Evolutionary conservation across 2,797 vertebrate species (phyloP).

Genomic region (Peromyscus nudipes): DNA sequence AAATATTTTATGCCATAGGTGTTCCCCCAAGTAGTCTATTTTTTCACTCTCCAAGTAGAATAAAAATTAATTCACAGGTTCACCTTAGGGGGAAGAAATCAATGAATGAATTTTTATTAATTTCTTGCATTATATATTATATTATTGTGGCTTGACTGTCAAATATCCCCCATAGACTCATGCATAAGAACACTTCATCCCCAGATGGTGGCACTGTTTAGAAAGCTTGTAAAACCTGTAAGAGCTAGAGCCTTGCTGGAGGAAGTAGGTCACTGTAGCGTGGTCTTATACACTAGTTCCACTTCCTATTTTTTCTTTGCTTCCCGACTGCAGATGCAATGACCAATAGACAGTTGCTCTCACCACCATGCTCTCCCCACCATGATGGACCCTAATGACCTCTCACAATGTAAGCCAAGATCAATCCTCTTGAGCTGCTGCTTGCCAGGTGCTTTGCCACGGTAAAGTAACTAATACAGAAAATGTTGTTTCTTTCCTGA

Average conservation of each 20-base stretch:
- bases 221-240: neutral
- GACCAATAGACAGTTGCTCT: neutral
- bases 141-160: neutral
- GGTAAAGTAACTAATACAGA: neutral
- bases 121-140: neutral
- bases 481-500: neutral
- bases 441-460: neutral
- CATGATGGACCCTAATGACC: neutral
- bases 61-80: constrained; percentile 46
- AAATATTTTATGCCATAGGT: neutral
- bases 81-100: neutral
- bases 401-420: neutral
- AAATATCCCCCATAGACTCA: neutral
- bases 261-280: neutral
- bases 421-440: neutral
- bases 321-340: neutral
- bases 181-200: neutral
- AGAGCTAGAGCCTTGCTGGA: neutral
- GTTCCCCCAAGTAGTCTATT: neutral
- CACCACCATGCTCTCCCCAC: neutral
- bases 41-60: neutral
- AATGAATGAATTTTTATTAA: neutral
- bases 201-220: neutral
- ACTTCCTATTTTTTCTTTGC: neutral
- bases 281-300: neutral